These are phyloP conservation scores for Rhodinocichla rosea DNA, from an alignment of 2,113 vertebrate genomes.

Conservation along the genomic window DNA sequence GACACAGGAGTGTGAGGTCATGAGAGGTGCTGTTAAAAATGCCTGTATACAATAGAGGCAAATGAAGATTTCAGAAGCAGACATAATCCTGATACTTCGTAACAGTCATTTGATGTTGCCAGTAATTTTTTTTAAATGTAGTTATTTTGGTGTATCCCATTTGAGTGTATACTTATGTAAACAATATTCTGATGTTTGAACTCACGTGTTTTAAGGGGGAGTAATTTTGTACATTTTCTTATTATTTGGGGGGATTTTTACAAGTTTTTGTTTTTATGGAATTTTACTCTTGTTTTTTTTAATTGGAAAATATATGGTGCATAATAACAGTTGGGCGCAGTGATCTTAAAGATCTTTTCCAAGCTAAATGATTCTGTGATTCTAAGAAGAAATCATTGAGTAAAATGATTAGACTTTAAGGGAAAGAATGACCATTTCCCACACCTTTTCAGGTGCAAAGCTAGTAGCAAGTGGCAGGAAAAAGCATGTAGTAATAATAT, in stretches of 20 bases:
- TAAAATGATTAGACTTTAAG: neutral
- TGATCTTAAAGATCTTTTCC: neutral
- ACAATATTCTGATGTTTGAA: neutral
- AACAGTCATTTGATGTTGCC: neutral
- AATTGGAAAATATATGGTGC: neutral
- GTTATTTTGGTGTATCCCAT: neutral
- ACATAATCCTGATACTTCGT: neutral
- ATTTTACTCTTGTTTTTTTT: neutral
- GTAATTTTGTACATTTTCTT: neutral
- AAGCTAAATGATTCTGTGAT: neutral
- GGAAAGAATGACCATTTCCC: neutral
- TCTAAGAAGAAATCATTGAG: neutral
- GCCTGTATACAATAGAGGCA: neutral
- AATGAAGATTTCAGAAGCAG: neutral
- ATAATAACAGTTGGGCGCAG: neutral
- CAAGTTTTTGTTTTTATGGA: neutral
- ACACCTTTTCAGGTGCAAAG: neutral
- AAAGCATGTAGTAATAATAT: fast-evolving
- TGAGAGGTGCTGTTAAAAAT: neutral
- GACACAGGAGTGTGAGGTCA: neutral
- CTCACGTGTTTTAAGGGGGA: neutral
- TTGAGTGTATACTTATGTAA: neutral
- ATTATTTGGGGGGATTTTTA: neutral
- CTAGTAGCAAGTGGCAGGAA: neutral
- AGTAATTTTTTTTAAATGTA: neutral